Evolutionary conservation across 2,888 invertebrate genomes (phyloP), one percentile per base, ranked within the genome.

Genomic region (Lasioglossum leucozonium): DNA sequence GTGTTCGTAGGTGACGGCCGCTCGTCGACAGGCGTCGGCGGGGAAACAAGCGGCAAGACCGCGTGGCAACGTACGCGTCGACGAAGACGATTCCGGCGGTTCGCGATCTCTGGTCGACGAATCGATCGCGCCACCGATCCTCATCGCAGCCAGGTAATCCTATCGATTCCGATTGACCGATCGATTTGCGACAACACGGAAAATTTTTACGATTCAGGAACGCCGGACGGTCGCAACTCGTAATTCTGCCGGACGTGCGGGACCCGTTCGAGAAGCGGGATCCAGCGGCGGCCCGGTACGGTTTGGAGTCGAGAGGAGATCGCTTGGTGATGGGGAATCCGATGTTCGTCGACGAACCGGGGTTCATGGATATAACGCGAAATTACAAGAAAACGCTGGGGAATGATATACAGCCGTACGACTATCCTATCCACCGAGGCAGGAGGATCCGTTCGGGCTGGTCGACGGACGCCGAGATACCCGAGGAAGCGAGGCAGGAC

Each of bases 341-440:
- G 37, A 1, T 69, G 37, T 69, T n/a, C 40, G 69, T 11, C 11
- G 22, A 69, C 11, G 93, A 93, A 37, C 93, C 93, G 0, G 65
- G 73, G 0, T 92, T 91, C 91, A 78, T 91, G n/a, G 69, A 88
- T 40, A 84, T 93, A n/a, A 79, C 87, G 2, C 2, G 69, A 10
- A 84, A 90, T 6, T 67, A 78, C 30, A 5, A 8, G 0, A 8
- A 47, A 2, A 47, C 0, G 6, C 22, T 6, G 8, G 0, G 8
- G 22, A 47, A 47, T 55, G n/a, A n/a, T 55, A 10, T 26, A 0
- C 1, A 16, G 10, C 0, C 58, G 58, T 13, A 2, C 16, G 58
- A 62, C 0, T 26, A 0, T 4, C 5, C 5, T 16, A 0, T 16
- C 0, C 1, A 0, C 58, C n/a, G 10, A 2, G 58, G 62, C 6